phyloP scores from a whole-genome alignment of 2,113 vertebrate genomes.

The Bubo scandiacus region DNA sequence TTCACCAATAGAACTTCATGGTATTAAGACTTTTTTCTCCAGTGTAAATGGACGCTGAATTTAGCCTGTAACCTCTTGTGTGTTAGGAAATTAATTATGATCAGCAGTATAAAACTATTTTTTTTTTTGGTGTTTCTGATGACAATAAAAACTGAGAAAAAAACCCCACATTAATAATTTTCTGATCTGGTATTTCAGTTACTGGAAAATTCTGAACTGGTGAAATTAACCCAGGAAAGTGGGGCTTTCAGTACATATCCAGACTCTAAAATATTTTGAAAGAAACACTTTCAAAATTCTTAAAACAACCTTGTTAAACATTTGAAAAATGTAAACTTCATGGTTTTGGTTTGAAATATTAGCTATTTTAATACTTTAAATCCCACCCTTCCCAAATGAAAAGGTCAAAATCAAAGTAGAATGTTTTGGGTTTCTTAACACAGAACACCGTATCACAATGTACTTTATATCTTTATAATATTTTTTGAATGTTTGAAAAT shows the following conservation, averaged over 20 bases:
- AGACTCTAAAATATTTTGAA: neutral
- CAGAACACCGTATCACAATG: neutral
- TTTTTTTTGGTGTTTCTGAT: neutral
- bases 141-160: neutral
- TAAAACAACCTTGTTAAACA: neutral
- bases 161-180: neutral
- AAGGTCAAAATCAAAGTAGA: neutral
- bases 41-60: neutral
- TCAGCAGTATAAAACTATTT: neutral
- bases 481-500: neutral
- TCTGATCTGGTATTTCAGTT: neutral
- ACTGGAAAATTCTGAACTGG: neutral
- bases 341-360: neutral
- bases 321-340: neutral
- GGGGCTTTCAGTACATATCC: neutral
- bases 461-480: neutral
- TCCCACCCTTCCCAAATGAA: neutral
- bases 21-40: neutral
- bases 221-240: neutral
- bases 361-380: neutral
- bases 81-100: conserved; percentile 3
- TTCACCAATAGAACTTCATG: neutral
- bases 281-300: neutral
- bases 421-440: neutral
- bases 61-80: neutral